phyloP scores from a whole-genome alignment of 2,888 invertebrate species.

The Zhengitettix transpicula region DNA sequence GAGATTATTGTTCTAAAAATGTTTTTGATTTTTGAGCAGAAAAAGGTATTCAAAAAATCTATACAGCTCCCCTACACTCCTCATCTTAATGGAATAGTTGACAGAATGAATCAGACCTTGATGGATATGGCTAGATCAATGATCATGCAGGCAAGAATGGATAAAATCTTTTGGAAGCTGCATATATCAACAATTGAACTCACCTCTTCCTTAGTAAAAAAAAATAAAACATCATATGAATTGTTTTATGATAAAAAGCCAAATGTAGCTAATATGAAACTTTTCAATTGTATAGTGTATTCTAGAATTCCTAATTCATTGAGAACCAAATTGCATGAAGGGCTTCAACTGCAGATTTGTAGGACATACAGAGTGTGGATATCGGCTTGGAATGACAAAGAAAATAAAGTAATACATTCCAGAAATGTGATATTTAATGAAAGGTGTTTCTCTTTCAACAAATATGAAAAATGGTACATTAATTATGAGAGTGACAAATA shows the following conservation, averaged over 20 bases:
- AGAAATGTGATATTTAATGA: no score
- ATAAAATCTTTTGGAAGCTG: slow-evolving; percentile 17
- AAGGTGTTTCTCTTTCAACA: not conserved
- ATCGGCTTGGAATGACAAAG: no score
- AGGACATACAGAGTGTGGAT: not conserved
- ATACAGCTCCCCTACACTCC: no score
- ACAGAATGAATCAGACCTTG: not conserved
- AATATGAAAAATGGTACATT: not conserved
- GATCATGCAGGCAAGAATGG: not conserved
- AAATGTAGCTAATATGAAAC: slow-evolving; percentile 18
- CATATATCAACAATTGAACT: slow-evolving; percentile 15
- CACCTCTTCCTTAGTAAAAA: slow-evolving; percentile 19
- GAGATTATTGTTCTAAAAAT: no score
- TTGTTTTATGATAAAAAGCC: slow-evolving; percentile 23
- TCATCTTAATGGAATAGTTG: not conserved
- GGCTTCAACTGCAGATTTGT: not conserved
- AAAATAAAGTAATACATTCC: no score
- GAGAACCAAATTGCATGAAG: not conserved
- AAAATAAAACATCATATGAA: slow-evolving; percentile 22
- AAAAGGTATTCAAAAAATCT: not conserved
- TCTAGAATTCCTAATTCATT: not conserved
- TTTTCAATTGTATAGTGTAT: slow-evolving; percentile 21
- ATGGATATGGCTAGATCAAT: not conserved
- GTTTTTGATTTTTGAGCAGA: not conserved
- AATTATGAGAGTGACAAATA: not conserved